Evolutionary conservation across 2,797 vertebrate species (phyloP), one percentile per base, ranked within the genome.

Genomic region (Typhlichthys subterraneus): DNA sequence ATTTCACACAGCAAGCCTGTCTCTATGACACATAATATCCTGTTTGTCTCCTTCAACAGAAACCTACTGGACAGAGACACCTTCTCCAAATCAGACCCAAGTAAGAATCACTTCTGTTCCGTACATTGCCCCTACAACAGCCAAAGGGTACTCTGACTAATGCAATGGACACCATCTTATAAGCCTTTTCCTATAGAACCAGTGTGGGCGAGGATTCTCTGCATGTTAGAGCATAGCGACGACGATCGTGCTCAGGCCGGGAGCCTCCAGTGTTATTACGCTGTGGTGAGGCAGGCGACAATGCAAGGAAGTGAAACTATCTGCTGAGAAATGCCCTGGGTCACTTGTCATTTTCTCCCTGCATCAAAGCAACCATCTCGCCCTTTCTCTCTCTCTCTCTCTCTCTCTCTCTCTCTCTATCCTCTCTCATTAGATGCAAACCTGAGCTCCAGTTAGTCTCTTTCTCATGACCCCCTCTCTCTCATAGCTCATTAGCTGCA

Each of bases 31-130:
- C 0, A 4, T 29, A 13, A 12, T 52, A 17, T 45, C 1, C 12
- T 51, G 2, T 77, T 75, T 89, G 76, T 88, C 81, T 85, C 86
- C 88, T 75, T 67, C 38, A 7, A 85, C 91, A 99, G 97, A 91
- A 98, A 98, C 87, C 95, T 99, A 79, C 93, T 99, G 84, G 97
- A 99, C 91, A 94, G 92, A 91, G 97, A 99, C 85, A 98, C 97
- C 0, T 99, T 99, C 93, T 99, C 97, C 85, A 99, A 99, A 88
- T 99, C 97, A 69, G 97, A 99, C 90, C 97, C 97, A 59, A 97
- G 97, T 99, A 96, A 96, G 97, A 14, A n/a, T 51, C 1, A 14
- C 6, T 15, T 51, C 13, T 7, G 14, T 7, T 5, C 3, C 9
- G 49, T 51, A n/a, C 14, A 3, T 3, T 15, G 7, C n/a, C 53